Evolutionary conservation across 1,140 invertebrate species (phyloP).

Genomic region (Drosophila ambigua): DNA sequence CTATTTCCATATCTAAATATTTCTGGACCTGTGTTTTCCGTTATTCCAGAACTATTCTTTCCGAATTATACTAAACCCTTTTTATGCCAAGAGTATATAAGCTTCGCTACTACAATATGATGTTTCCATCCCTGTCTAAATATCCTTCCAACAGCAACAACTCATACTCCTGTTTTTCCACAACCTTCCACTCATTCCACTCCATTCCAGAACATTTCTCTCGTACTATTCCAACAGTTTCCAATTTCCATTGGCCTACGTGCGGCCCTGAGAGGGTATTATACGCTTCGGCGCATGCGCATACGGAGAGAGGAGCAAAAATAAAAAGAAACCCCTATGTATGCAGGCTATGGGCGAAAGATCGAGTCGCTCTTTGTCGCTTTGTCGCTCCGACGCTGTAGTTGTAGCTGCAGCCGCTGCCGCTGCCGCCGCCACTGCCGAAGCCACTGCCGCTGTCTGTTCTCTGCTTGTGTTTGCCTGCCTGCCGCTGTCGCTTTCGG

Average conservation of each 20-base stretch:
- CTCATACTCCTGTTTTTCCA: constrained; percentile 4
- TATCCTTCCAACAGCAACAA: not conserved
- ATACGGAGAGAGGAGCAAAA: constrained; percentile 1
- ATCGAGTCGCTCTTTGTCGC: constrained; percentile 48
- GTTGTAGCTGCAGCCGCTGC: constrained; percentile 24
- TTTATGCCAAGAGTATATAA: no score
- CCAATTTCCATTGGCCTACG: not conserved
- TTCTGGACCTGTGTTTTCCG: no score
- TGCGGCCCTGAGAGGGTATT: constrained; percentile 32
- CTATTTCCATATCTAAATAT: no score
- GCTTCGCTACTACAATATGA: no score
- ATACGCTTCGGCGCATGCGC: constrained; percentile 37
- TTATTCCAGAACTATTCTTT: no score
- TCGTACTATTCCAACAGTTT: not conserved
- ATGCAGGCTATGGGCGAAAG: constrained; percentile 17
- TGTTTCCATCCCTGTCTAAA: no score
- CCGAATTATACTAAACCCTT: no score
- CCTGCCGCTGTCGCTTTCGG: constrained; percentile 9
- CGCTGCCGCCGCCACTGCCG: constrained; percentile 14
- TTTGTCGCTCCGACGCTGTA: constrained; percentile 20
- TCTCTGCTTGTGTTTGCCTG: constrained; percentile 1
- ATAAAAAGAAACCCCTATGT: constrained; percentile 20
- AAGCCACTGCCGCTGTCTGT: constrained; percentile 9
- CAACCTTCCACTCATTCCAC: not conserved
- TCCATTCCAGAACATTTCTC: constrained; percentile 5